phyloP scores from a whole-genome alignment of 2,888 invertebrate genomes.

The Abscondita cerata region DNA sequence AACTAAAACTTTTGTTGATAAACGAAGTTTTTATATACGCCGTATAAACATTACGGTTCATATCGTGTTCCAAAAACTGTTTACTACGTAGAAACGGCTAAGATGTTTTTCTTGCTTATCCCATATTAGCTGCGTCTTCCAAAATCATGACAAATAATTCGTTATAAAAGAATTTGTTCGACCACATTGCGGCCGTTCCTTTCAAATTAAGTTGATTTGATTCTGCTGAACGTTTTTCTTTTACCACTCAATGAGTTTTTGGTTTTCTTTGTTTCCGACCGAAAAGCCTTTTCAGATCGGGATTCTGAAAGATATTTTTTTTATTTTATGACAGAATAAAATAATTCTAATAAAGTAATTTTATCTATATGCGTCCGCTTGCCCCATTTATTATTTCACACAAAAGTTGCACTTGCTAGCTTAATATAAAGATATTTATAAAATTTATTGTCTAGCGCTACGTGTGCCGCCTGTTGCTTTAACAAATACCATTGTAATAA shows the following conservation, averaged over 20 bases:
- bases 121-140: background rate
- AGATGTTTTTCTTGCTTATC: no score
- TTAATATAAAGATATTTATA: slow-evolving; percentile 4
- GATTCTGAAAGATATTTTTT: slow-evolving; percentile 3
- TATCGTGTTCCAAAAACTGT: no score
- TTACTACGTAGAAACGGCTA: no score
- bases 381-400: slow-evolving; percentile 2
- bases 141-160: background rate
- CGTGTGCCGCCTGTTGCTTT: slow-evolving; percentile 12
- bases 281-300: slow-evolving; percentile 4
- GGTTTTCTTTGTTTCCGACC: slow-evolving; percentile 9
- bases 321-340: slow-evolving; percentile 5
- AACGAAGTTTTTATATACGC: no score
- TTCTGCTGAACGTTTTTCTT: slow-evolving; percentile 8
- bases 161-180: slow-evolving; percentile 1
- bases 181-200: background rate
- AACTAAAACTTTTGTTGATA: no score
- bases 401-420: slow-evolving; percentile 5
- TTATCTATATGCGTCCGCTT: slow-evolving; percentile 1
- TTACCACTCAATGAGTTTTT: slow-evolving; percentile 9
- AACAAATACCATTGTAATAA: slow-evolving; percentile 10
- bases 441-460: slow-evolving; percentile 12
- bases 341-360: slow-evolving; percentile 6
- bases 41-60: no score
- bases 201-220: slow-evolving; percentile 10